Base-by-base conservation (phyloP, 2,888 invertebrate species). In the Ferdinandea cuprea region DNA sequence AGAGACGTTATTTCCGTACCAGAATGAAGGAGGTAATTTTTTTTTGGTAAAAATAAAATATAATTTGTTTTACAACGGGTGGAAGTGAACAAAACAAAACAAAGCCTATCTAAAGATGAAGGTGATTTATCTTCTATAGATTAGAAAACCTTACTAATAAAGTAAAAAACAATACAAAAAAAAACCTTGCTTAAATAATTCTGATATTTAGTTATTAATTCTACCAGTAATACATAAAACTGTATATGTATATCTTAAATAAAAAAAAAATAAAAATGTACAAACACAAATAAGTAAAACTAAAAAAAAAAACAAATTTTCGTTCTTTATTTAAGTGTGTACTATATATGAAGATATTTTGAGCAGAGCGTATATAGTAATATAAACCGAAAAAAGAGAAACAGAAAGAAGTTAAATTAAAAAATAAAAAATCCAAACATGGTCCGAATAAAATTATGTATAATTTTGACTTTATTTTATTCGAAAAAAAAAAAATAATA, bases 201-300 rank as follows among this genome's bases (percentile, higher is more conserved):
- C 72, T 83, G 63, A 69, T 77, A 69, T 58, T 85, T 85, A 83
- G 78, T 83, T 78, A 25, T 48, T 85, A 77, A 72, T 65, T 63
- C 46, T 54, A 81, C 72, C 66, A 85, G 74, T 73, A 59, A 85
- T 56, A 81, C 85, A 85, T 85, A 85, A 78, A 73, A 71, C 69
- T 83, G 79, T 85, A 85, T 85, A 85, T 87, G 86, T 87, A 88
- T 86, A 86, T 86, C 85, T 81, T 85, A 87, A 87, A 69, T 83
- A 85, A 85, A 83, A 85, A 85, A 85, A 87, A 63, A 56, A 84
- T 83, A 63, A 83, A 76, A 86, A 74, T 86, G 85, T 85, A 73
- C 86, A 86, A 73, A 87, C 25, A 85, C 69, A 84, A 85, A 85
- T 72, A 76, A 73, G 25, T 44, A 85, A 69, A 84, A 56, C 44